Conservation (phyloP, 2,888 invertebrate species). For the Euproctis similis region DNA sequence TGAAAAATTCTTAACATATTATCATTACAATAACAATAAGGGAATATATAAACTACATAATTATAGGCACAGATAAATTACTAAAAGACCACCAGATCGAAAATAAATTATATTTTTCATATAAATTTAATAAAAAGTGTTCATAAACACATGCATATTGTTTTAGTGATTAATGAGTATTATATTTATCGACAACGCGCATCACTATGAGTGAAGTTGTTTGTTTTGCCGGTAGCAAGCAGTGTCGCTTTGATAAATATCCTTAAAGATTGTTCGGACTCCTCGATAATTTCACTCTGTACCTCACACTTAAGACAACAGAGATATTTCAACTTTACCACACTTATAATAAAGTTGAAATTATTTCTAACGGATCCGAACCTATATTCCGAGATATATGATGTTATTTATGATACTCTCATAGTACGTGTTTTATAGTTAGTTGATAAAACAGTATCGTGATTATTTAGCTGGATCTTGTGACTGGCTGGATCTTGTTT, state of each 20-base stretch:
- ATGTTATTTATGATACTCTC: conserved; percentile 66
- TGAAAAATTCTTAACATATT: no score
- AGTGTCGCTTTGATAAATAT: conserved; percentile 74
- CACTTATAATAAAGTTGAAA: conserved; percentile 23
- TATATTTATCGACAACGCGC: conserved; percentile 34
- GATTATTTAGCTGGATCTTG: conserved; percentile 65
- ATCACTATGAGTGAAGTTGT: conserved; percentile 63
- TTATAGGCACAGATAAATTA: no score
- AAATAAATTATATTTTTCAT: no score
- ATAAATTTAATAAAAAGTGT: not conserved
- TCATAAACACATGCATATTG: not conserved
- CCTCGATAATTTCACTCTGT: conserved; percentile 64
- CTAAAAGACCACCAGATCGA: no score
- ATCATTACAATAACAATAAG: no score
- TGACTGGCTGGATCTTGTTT: conserved; percentile 59
- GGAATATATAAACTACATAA: no score
- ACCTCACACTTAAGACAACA: conserved; percentile 42
- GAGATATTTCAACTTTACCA: conserved; percentile 25
- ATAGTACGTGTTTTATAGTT: conserved; percentile 68
- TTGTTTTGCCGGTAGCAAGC: conserved; percentile 72
- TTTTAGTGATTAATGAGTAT: conserved; percentile 21
- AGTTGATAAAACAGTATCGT: conserved; percentile 72
- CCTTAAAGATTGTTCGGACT: conserved; percentile 70
- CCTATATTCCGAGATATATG: conserved; percentile 32
- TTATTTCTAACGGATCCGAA: conserved; percentile 7